Percentiles rank a stretch among this genome's conserved stretches.
Evolutionary conservation across 2,113 vertebrate species (phyloP).

Genomic region (Bos indicus): DNA sequence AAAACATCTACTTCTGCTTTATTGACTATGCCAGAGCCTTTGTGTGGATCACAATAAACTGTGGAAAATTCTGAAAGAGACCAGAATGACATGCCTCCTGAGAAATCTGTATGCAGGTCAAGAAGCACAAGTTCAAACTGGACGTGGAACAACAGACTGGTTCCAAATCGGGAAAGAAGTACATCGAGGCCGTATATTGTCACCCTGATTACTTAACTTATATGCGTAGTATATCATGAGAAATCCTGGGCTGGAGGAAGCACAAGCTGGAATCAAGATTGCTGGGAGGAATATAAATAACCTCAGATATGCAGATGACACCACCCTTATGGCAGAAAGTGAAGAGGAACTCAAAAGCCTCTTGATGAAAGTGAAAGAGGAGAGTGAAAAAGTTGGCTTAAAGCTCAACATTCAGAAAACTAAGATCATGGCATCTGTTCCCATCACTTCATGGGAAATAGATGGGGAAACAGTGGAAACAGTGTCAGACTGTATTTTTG

Average conservation of each 20-base stretch:
- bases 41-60: not conserved
- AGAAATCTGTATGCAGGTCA: not conserved
- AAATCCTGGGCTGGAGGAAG: not conserved
- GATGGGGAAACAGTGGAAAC: not conserved
- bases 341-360: not conserved
- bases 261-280: not conserved
- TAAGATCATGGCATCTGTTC: not conserved
- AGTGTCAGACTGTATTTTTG: accelerated
- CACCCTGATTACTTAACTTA: not conserved
- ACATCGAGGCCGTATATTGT: not conserved
- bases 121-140: not conserved
- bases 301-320: not conserved
- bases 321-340: not conserved
- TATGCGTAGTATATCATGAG: not conserved
- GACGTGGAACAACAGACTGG: not conserved
- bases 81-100: not conserved
- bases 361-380: not conserved
- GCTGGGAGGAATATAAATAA: not conserved
- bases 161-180: not conserved
- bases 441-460: not conserved
- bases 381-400: not conserved
- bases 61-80: not conserved
- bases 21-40: not conserved
- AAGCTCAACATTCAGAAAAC: not conserved
- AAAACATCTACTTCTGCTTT: not conserved